Evolutionary conservation across 2,113 vertebrate species (phyloP), one percentile per base, ranked within the genome.

Genomic region (Neodontobutis hainanensis): DNA sequence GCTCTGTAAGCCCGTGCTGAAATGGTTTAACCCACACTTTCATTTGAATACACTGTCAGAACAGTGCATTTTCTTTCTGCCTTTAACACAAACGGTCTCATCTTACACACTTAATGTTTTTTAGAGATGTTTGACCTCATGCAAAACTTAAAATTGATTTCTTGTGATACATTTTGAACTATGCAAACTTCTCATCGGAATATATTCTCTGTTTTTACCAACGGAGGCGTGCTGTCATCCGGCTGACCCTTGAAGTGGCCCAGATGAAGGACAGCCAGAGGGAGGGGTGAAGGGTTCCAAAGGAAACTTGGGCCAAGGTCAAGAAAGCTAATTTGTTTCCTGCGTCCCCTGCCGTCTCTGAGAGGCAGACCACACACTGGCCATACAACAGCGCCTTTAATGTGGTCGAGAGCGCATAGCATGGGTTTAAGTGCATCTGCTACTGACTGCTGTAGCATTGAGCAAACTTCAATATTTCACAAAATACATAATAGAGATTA

Each of bases 271-370:
- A 70, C 73, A 69, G 74, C 46, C 47, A 27, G 62, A 14, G 49
- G 12, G 45, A 47, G 46, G 44, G 78, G 69, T 50, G 57, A 72
- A 50, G 83, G 67, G 71, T 79, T 76, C 83, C 83, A 89, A 89
- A 78, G 85, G 83, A 91, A 92, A 89, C 88, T 88, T 83, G 80
- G 87, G 87, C 91, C 90, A 90, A 92, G 91, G 92, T 93, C 91
- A 93, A 91, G 89, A 92, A 90, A 92, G 90, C 91, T 89, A 91
- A 92, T 93, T 92, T 92, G 90, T 92, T 89, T 90, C 90, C 90
- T 88, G 88, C 73, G 57, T 89, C 86, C 85, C 83, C 86, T 79
- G 82, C 75, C 40, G 81, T 86, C 87, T 83, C 86, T 82, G 59
- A 88, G 86, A 87, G 88, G 77, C 79, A 69, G 89, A 91, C 91